Percentiles rank a stretch among this genome's conserved stretches.
Conservation (phyloP, 2,113 vertebrate species). For the Struthio camelus region DNA sequence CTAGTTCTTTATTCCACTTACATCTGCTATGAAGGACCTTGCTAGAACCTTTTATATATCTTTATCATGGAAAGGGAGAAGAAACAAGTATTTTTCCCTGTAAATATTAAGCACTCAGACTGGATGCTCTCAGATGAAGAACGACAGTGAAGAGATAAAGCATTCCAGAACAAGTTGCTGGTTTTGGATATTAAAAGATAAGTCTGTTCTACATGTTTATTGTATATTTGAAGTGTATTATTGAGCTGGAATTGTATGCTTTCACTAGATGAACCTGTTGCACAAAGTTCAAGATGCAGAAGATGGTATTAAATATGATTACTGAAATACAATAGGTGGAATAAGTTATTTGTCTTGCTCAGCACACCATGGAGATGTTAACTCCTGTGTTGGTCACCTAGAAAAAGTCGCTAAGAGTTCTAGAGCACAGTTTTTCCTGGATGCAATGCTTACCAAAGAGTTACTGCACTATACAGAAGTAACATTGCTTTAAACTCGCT, state of each 20-base stretch:
- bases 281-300: neutral
- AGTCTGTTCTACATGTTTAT: neutral
- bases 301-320: neutral
- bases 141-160: neutral
- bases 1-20: neutral
- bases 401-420: neutral
- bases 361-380: neutral
- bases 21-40: neutral
- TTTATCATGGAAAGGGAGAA: neutral
- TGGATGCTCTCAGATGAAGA: neutral
- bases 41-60: neutral
- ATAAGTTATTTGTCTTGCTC: neutral
- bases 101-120: neutral
- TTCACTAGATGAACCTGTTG: neutral
- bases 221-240: accelerated
- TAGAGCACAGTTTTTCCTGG: neutral
- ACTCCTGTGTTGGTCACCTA: neutral
- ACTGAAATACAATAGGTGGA: neutral
- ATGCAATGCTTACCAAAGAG: neutral
- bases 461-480: neutral
- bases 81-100: neutral
- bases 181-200: neutral
- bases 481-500: neutral
- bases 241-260: neutral
- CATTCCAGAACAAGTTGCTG: neutral